Conservation (phyloP, 2,797 vertebrate species). For the Oreochromis grahami region DNA sequence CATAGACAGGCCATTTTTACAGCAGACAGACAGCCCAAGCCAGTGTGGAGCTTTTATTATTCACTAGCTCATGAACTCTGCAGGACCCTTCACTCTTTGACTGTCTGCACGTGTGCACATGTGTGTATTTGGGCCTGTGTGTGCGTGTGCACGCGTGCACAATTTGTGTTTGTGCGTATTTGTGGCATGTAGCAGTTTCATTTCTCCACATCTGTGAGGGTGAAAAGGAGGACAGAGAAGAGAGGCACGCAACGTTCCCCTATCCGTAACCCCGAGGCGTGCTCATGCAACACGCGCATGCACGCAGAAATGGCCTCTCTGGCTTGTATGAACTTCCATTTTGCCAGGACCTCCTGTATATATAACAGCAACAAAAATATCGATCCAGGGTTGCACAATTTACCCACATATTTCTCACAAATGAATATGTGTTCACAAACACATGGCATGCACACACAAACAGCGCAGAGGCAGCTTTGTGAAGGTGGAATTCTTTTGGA, state of each 20-base stretch:
- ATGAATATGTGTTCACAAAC: background rate
- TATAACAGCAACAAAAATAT: background rate
- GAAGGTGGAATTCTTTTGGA: background rate
- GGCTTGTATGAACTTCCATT: slow-evolving; percentile 30
- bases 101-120: slow-evolving; percentile 47
- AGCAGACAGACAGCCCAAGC: slow-evolving; percentile 44
- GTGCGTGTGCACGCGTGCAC: background rate
- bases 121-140: slow-evolving; percentile 4
- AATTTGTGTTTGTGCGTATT: slow-evolving; percentile 29
- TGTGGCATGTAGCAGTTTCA: slow-evolving; percentile 66
- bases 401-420: background rate
- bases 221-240: slow-evolving; percentile 65
- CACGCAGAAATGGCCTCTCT: slow-evolving; percentile 2
- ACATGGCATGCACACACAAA: background rate
- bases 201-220: slow-evolving; percentile 64
- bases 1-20: slow-evolving; percentile 56
- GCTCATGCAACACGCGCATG: background rate
- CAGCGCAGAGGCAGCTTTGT: background rate
- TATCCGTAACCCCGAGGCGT: slow-evolving; percentile 27
- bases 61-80: slow-evolving; percentile 76
- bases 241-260: slow-evolving; percentile 44
- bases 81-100: slow-evolving; percentile 70
- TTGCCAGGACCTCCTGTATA: slow-evolving; percentile 21
- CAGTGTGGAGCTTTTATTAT: slow-evolving; percentile 68
- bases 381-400: background rate